These are phyloP conservation scores for Antheraea pernyi DNA, from an alignment of 1,140 invertebrate genomes.

Conservation along the genomic window DNA sequence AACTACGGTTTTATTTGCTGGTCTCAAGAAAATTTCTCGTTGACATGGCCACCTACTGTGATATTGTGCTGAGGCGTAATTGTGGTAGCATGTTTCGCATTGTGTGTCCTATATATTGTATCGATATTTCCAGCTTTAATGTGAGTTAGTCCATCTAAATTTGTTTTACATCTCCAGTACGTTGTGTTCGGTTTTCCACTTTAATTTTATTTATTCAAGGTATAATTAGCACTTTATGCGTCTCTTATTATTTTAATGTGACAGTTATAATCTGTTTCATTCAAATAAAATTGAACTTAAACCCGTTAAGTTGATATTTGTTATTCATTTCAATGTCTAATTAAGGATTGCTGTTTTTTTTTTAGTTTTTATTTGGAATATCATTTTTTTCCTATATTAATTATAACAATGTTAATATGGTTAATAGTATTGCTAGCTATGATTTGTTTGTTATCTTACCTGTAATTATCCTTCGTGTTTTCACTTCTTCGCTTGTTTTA, in stretches of 20 bases:
- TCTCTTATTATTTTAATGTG: no score
- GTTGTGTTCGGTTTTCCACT: neutral
- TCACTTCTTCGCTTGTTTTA: conserved; percentile 55
- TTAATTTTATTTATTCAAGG: neutral
- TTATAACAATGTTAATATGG: neutral
- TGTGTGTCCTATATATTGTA: conserved; percentile 27
- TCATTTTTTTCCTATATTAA: neutral
- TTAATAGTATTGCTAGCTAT: neutral
- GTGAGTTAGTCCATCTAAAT: conserved; percentile 8
- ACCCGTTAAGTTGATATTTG: no score
- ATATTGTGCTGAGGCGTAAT: conserved; percentile 42
- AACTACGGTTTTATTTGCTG: conserved; percentile 34
- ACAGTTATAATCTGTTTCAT: no score
- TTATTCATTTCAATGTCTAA: neutral
- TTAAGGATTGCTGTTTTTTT: neutral
- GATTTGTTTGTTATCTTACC: neutral
- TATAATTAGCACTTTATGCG: no score
- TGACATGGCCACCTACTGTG: conserved; percentile 43
- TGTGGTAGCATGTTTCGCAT: conserved; percentile 44
- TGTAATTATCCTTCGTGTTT: conserved; percentile 3
- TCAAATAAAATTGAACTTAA: no score
- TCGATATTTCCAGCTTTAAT: conserved; percentile 18
- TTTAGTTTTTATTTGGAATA: neutral
- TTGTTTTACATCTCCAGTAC: conserved; percentile 4
- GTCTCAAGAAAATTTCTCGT: conserved; percentile 21